Base-by-base conservation (phyloP, 2,797 vertebrate genomes). In the Xenentodon cancila region DNA sequence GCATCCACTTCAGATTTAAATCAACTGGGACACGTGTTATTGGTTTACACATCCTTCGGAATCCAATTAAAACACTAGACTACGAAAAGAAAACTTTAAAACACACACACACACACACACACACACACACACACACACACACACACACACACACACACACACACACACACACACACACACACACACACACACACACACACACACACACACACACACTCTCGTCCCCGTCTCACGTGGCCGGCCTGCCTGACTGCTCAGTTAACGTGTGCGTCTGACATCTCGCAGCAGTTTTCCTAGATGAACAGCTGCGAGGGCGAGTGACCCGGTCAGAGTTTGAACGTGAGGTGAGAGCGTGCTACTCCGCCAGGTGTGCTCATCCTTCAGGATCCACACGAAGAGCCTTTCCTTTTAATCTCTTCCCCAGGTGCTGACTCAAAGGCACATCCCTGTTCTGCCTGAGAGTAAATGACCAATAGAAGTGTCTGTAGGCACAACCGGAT, bases 371-470 rank as follows among this genome's bases (percentile, higher is more conserved):
- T 75, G 59, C 67, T 72, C 46, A 48, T 73, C 49, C 71, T 47
- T 73, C 57, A 54, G 52, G 66, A 76, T 77, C 69, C 71, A 63
- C 67, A 72, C 72, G 61, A 73, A 71, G 67, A 75, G 60, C 68
- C 66, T 67, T 73, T 77, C 69, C 64, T 61, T 82, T 84, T 73
- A 59, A 77, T 81, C 68, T 56, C 59, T 60, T 72, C 63, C 68
- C 65, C 77, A 71, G 84, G 72, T 88, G 82, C 68, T 81, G 67
- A 85, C 84, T 84, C 81, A 88, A 90, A 90, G 85, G 87, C 89
- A 90, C 85, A 13, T 80, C 85, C 87, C 73, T 79, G 71, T 68
- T 88, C 77, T 84, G 70, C 66, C 81, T 68, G 74, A 43, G 80
- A 78, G 68, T 72, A 76, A 88, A 84, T 85, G 81, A 89, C 82